These are phyloP conservation scores for Harmothoe impar DNA, from an alignment of 2,888 invertebrate species.

Conservation along the genomic window DNA sequence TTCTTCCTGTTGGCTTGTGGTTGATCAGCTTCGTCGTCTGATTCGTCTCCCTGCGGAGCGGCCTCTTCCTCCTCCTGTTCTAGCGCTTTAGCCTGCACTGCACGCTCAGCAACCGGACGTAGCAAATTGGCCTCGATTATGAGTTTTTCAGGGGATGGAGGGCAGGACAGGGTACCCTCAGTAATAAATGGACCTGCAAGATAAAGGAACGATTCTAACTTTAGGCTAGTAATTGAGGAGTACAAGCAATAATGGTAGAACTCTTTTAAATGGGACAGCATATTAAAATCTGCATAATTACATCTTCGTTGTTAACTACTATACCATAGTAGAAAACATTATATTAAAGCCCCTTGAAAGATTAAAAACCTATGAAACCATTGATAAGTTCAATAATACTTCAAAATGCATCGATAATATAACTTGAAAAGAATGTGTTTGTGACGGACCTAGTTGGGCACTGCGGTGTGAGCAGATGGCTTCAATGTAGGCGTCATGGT, in stretches of 20 bases:
- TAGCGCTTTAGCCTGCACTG: background rate
- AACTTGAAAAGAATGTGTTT: no score
- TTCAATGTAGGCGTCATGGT: constrained; percentile 72
- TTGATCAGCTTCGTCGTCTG: constrained; percentile 16
- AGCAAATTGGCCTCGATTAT: constrained; percentile 68
- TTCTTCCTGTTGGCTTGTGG: background rate
- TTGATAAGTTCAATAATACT: background rate
- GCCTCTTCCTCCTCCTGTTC: constrained; percentile 56
- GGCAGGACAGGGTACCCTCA: constrained; percentile 73
- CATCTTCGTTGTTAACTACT: background rate
- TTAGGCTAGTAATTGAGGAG: background rate
- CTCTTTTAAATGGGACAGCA: background rate
- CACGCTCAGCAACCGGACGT: constrained; percentile 41
- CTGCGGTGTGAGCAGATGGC: constrained; percentile 70
- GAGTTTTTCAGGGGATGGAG: constrained; percentile 78
- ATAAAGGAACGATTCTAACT: background rate
- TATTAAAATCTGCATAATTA: background rate
- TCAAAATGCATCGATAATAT: no score
- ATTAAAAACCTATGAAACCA: background rate
- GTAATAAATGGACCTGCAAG: constrained; percentile 75
- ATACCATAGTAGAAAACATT: background rate
- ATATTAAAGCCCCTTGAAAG: background rate
- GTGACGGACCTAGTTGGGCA: constrained; percentile 62
- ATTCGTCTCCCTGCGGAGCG: background rate
- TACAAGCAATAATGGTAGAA: background rate